Evolutionary conservation across 2,888 invertebrate genomes (phyloP).

Genomic region (Anthophora plumipes): DNA sequence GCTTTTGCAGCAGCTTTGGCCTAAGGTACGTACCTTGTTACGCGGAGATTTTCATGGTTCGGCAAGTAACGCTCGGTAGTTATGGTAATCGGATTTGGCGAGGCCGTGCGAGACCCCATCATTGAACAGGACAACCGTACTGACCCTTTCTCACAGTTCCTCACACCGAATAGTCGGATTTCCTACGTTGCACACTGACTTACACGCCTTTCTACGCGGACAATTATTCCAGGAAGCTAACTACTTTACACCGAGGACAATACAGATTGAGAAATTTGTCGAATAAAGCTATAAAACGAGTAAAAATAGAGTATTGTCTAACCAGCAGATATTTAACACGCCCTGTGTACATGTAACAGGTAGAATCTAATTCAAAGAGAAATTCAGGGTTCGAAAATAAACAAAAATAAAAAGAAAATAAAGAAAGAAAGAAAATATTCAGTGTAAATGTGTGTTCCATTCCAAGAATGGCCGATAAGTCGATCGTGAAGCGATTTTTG

Average conservation of each 20-base stretch:
- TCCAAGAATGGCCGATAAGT: no score
- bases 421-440: no score
- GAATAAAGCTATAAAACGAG: background rate
- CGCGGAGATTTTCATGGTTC: slow-evolving; percentile 46
- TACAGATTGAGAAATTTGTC: background rate
- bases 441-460: no score
- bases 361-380: no score
- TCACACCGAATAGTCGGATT: slow-evolving; percentile 19
- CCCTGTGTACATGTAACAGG: no score
- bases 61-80: slow-evolving; percentile 49
- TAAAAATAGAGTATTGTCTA: background rate
- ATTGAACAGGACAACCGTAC: slow-evolving; percentile 40
- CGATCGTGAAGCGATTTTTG: no score
- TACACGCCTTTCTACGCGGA: background rate
- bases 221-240: slow-evolving; percentile 11
- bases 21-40: slow-evolving; percentile 40
- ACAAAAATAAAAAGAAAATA: no score
- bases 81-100: slow-evolving; percentile 65
- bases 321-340: background rate
- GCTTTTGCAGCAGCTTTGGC: slow-evolving; percentile 36
- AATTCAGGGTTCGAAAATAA: no score
- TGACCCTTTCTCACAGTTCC: slow-evolving; percentile 44
- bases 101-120: slow-evolving; percentile 27
- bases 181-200: slow-evolving; percentile 10
- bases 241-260: background rate